Conservation (phyloP, 1,140 invertebrate genomes). For the Lethrus apterus region DNA sequence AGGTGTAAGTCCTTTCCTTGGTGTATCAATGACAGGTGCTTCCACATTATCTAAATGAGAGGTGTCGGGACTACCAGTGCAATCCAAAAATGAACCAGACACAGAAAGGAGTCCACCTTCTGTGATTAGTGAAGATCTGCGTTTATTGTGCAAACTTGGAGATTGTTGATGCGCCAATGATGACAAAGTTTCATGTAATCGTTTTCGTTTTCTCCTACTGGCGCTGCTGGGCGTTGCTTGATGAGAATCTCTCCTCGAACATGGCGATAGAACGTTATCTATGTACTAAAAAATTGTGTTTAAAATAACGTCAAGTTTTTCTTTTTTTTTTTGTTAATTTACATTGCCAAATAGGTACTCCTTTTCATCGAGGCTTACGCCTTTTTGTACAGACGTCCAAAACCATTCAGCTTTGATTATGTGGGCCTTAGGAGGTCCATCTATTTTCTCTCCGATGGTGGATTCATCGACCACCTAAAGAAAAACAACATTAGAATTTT, state of each 20-base stretch:
- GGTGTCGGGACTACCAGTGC: conserved; percentile 66
- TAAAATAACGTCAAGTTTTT: conserved; percentile 3
- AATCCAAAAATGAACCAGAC: conserved; percentile 80
- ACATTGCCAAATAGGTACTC: conserved; percentile 81
- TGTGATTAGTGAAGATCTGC: conserved; percentile 67
- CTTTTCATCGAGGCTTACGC: conserved; percentile 82
- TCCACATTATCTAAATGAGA: conserved; percentile 36
- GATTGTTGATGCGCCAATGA: conserved; percentile 42
- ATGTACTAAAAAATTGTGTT: conserved; percentile 45
- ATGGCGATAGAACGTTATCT: conserved; percentile 49
- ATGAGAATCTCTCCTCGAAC: conserved; percentile 53
- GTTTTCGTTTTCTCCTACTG: conserved; percentile 63
- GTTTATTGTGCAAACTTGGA: conserved; percentile 55
- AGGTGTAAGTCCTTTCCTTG: conserved; percentile 61
- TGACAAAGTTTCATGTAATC: conserved; percentile 47
- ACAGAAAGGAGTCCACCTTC: conserved; percentile 77
- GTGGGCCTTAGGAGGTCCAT: conserved; percentile 55
- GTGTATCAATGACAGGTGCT: conserved; percentile 48
- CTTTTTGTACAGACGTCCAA: conserved; percentile 94
- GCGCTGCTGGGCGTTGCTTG: conserved; percentile 43
- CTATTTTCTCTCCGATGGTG: conserved; percentile 57
- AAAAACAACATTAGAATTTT: conserved; percentile 7
- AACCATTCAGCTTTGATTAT: conserved; percentile 93
- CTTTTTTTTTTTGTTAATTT: conserved; percentile 44
- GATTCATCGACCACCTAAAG: conserved; percentile 73